These are phyloP conservation scores for Rhinoraja longicauda DNA, from an alignment of 2,797 vertebrate species.

Conservation along the genomic window DNA sequence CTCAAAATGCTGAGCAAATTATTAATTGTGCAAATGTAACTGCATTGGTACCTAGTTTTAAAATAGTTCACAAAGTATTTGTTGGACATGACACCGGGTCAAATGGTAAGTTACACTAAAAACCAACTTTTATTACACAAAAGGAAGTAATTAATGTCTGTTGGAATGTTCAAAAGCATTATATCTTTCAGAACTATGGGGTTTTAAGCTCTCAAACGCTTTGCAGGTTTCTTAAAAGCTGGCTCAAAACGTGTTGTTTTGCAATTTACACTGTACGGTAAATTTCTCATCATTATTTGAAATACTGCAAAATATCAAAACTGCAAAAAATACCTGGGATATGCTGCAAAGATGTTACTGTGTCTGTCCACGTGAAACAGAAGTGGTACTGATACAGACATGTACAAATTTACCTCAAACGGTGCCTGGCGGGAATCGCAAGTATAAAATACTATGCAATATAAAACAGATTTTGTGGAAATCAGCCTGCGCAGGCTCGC, in stretches of 20 bases:
- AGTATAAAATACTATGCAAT: slow-evolving; percentile 33
- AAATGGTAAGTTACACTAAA: background rate
- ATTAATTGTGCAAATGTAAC: slow-evolving; percentile 10
- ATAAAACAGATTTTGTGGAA: slow-evolving; percentile 27
- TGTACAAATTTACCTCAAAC: background rate
- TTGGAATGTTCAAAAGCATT: background rate
- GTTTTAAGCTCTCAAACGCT: background rate
- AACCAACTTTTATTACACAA: background rate
- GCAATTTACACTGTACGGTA: background rate
- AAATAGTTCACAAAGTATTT: slow-evolving; percentile 15
- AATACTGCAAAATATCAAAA: slow-evolving; percentile 1
- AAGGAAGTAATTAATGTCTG: background rate
- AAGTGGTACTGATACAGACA: background rate
- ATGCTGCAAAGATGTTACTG: background rate
- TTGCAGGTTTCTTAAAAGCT: background rate
- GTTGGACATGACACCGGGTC: background rate
- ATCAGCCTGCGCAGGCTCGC: background rate
- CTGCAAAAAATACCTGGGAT: background rate
- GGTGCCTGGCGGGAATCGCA: background rate
- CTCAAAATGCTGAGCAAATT: background rate
- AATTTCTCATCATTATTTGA: background rate
- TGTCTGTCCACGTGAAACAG: background rate
- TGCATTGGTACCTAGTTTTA: background rate
- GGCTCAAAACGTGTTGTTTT: background rate
- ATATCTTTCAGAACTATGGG: background rate